Base-by-base conservation (phyloP, 2,888 invertebrate genomes). In the Ormyrus rosae region DNA sequence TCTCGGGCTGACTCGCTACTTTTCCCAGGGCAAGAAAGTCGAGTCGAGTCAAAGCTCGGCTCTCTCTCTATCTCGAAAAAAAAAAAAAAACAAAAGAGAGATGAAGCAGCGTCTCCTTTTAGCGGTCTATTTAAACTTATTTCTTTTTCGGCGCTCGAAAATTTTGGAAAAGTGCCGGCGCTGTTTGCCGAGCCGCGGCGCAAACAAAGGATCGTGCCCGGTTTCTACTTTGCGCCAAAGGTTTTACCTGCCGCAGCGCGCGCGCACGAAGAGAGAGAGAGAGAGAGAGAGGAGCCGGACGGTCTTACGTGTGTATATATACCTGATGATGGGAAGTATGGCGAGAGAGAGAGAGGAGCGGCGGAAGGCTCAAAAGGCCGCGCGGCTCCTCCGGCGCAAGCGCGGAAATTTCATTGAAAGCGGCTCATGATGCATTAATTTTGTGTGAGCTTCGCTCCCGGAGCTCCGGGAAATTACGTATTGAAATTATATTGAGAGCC, bases 191-290 rank as follows among this genome's bases (percentile, higher is more conserved):
- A 86, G 84, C 84, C 84, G 82, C 86, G 86, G 84, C 81, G 87
- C 87, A 88, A 89, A 88, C 88, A 89, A 83, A 81, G 84, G 84
- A 86, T 86, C 88, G 86, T 87, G 86, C 86, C 84, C 19, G 84
- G 84, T 85, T 85, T 85, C 55, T 19, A 19, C 19, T 50, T 10
- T 46, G 19, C 7, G 10, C 58, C 53, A 46, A 67, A n/a, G 67
- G 82, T 84, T 78, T 67, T 80, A 83, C 84, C 83, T 81, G 67
- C 51, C 51, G n/a, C 45, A 34, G n/a, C 68, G 55, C 34, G 46
- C 19, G 19, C 19, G 19, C 19, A 19, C 19, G 19, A 19, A 19
- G 19, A 19, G 19, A 19, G 13, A 19, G 19, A 19, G 13, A 19
- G 19, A 19, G 19, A 19, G 19, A 19, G 19, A 19, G 19, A 19